A percentile compares a stretch with the other conserved stretches of the same genome.
These are phyloP conservation scores for Drosophila dunni DNA, from an alignment of 1,140 invertebrate species.

Conservation along the genomic window DNA sequence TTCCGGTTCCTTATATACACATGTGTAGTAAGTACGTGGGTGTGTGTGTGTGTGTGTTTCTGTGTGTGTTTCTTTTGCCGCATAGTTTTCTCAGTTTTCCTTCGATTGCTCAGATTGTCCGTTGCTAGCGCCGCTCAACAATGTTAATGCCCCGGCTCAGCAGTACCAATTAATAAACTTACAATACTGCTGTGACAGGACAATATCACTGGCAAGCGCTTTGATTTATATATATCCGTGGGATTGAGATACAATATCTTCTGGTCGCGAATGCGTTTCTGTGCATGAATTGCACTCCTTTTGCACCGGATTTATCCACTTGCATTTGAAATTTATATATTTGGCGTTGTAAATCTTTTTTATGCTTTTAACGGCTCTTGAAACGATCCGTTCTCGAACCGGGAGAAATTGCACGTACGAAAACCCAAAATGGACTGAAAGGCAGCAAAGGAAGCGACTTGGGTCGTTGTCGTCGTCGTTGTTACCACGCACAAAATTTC, in stretches of 20 bases:
- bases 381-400: slow-evolving; percentile 81
- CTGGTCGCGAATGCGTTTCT: neutral
- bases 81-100: slow-evolving; percentile 49
- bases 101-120: slow-evolving; percentile 10
- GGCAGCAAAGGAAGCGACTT: slow-evolving; percentile 73
- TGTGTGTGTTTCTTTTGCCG: slow-evolving; percentile 52
- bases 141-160: slow-evolving; percentile 92
- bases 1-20: slow-evolving; percentile 73
- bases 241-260: slow-evolving; percentile 31
- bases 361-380: slow-evolving; percentile 49
- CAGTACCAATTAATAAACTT: slow-evolving; percentile 88
- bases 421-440: slow-evolving; percentile 84
- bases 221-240: slow-evolving; percentile 19
- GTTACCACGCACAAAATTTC: slow-evolving; percentile 47
- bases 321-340: slow-evolving; percentile 17
- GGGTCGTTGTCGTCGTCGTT: slow-evolving; percentile 43
- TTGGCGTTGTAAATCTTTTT: slow-evolving; percentile 21
- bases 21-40: slow-evolving; percentile 42
- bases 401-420: slow-evolving; percentile 84
- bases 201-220: slow-evolving; percentile 91
- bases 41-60: slow-evolving; percentile 47
- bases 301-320: slow-evolving; percentile 18
- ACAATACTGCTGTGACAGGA: slow-evolving; percentile 97
- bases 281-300: neutral
- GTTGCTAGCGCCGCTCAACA: slow-evolving; percentile 79